These are phyloP conservation scores for Drosophila aldrichi DNA, from an alignment of 2,888 invertebrate genomes.

Conservation along the genomic window DNA sequence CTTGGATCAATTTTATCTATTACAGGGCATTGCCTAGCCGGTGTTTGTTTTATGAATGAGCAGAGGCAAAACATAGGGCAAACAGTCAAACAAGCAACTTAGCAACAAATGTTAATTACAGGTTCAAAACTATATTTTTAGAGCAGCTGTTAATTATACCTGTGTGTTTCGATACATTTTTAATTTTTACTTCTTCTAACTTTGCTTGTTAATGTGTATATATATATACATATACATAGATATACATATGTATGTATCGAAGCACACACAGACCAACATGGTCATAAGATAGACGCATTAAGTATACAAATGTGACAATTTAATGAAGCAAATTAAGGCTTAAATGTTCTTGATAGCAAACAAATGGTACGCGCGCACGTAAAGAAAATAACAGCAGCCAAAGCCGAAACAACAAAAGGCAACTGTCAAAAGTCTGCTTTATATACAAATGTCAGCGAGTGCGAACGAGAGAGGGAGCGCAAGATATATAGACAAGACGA, in stretches of 20 bases:
- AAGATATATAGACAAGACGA: slow-evolving; percentile 8
- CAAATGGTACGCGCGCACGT: slow-evolving; percentile 59
- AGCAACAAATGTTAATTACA: slow-evolving; percentile 58
- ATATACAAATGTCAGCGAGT: slow-evolving; percentile 2
- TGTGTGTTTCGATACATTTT: too few relatives aligned
- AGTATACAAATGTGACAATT: slow-evolving; percentile 69
- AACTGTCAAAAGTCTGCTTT: slow-evolving; percentile 38
- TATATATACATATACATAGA: neutral
- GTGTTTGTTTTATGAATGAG: slow-evolving; percentile 4
- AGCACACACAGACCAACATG: neutral
- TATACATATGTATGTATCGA: slow-evolving; percentile 6
- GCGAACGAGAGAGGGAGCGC: neutral
- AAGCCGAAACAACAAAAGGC: slow-evolving; percentile 21
- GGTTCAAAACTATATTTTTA: slow-evolving; percentile 32
- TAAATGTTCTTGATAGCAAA: slow-evolving; percentile 71
- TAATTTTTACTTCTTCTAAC: too few relatives aligned
- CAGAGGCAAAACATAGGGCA: slow-evolving; percentile 27
- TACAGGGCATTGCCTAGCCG: slow-evolving; percentile 15
- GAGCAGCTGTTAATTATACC: slow-evolving; percentile 64
- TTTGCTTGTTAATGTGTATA: too few relatives aligned
- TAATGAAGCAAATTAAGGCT: slow-evolving; percentile 75
- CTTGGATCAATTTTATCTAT: too few relatives aligned
- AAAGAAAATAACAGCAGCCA: slow-evolving; percentile 50
- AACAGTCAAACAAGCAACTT: slow-evolving; percentile 24
- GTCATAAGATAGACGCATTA: slow-evolving; percentile 24